Conservation (phyloP, 1,140 invertebrate species). For the Saccostrea echinata region DNA sequence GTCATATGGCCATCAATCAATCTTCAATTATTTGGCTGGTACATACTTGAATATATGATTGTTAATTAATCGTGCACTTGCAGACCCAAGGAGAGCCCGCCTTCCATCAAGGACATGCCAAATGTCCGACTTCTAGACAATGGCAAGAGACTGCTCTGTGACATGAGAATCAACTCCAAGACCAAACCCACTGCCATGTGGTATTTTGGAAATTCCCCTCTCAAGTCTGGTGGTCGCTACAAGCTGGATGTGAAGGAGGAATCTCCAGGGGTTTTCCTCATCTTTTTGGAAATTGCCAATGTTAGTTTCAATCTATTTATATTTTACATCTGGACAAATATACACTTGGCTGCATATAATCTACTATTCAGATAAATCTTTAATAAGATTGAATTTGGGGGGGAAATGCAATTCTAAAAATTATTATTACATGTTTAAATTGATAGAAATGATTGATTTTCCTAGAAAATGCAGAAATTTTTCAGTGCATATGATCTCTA, state of each 20-base stretch:
- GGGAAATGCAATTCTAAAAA: no score
- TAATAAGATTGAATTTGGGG: no score
- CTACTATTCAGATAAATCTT: no score
- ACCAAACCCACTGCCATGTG: slow-evolving; percentile 73
- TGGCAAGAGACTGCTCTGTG: slow-evolving; percentile 72
- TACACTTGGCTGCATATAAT: no score
- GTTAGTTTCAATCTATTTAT: slow-evolving; percentile 63
- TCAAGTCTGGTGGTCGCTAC: slow-evolving; percentile 75
- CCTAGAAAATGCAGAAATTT: no score
- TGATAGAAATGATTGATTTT: no score
- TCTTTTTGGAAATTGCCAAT: slow-evolving; percentile 71
- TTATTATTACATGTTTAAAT: no score
- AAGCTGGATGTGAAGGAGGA: slow-evolving; percentile 70
- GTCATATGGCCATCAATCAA: no score
- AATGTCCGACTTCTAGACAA: slow-evolving; percentile 98
- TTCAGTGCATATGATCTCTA: no score
- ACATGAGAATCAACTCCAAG: slow-evolving; percentile 65
- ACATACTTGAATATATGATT: no score
- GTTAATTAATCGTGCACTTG: background rate
- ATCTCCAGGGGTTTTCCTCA: slow-evolving; percentile 66
- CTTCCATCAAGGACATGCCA: slow-evolving; percentile 97
- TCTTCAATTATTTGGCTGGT: no score
- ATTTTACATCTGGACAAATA: background rate
- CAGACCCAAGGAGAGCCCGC: slow-evolving; percentile 83
- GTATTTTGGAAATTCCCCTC: slow-evolving; percentile 71